phyloP scores from a whole-genome alignment of 2,113 vertebrate species.

The Vulpes ferrilata region DNA sequence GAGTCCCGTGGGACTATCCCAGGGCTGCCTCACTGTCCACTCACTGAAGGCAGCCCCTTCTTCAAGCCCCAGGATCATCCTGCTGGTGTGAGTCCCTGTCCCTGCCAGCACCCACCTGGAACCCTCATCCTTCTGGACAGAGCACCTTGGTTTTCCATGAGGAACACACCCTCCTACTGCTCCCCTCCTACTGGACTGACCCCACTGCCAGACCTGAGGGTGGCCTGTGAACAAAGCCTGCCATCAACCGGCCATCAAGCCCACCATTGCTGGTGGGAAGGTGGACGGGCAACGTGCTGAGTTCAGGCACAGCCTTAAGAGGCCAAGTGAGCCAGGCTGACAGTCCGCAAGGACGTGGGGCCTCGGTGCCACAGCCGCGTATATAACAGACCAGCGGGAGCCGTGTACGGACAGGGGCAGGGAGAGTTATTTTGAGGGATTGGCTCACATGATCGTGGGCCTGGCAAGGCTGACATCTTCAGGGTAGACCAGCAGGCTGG shows the following conservation, averaged over 20 bases:
- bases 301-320: background rate
- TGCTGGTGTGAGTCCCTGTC: too few relatives aligned
- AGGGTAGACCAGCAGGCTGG: background rate
- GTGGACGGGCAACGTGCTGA: background rate
- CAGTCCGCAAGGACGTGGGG: background rate
- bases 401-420: background rate
- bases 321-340: background rate
- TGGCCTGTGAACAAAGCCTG: accelerated
- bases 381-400: background rate
- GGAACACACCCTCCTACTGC: too few relatives aligned
- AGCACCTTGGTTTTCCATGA: too few relatives aligned
- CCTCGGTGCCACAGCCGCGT: background rate
- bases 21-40: accelerated
- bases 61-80: too few relatives aligned
- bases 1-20: background rate
- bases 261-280: background rate
- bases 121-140: too few relatives aligned
- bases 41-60: background rate
- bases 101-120: background rate
- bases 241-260: background rate
- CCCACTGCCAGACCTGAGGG: background rate
- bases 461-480: background rate
- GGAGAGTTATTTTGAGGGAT: background rate
- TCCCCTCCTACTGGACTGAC: accelerated
- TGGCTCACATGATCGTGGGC: background rate